A percentile compares a stretch with the other conserved stretches of the same genome.
phyloP scores from a whole-genome alignment of 2,113 vertebrate genomes.

The Chloropsis hardwickii region DNA sequence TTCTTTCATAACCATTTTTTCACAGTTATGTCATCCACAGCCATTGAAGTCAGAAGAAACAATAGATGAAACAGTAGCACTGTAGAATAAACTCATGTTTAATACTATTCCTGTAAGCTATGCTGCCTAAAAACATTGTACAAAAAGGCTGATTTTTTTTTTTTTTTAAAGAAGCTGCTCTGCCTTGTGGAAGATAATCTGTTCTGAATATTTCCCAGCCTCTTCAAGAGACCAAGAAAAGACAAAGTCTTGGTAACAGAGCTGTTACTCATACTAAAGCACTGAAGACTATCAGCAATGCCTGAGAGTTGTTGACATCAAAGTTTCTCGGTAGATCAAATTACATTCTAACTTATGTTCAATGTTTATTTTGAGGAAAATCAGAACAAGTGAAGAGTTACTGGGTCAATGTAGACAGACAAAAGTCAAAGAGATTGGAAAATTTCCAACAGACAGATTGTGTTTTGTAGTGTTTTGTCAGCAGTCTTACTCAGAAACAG shows the following conservation, averaged over 20 bases:
- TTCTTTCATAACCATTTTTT: not conserved
- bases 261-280: not conserved
- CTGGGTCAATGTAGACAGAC: not conserved
- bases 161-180: not conserved
- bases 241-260: not conserved
- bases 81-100: not conserved
- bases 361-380: not conserved
- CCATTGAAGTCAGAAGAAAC: not conserved
- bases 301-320: not conserved
- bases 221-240: not conserved
- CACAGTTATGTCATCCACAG: not conserved
- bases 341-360: not conserved
- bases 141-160: not conserved
- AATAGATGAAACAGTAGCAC: not conserved
- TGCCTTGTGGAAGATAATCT: not conserved
- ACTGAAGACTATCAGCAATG: not conserved
- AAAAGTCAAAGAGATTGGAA: not conserved
- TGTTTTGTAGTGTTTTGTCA: not conserved
- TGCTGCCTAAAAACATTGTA: not conserved
- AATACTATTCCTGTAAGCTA: not conserved
- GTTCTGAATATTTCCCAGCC: not conserved
- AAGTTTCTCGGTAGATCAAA: not conserved
- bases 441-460: not conserved
- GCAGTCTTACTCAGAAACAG: not conserved
- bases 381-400: not conserved